A percentile compares a stretch with the other conserved stretches of the same genome.
Conservation (phyloP, 2,888 invertebrate genomes). For the Lasioglossum villosulum region DNA sequence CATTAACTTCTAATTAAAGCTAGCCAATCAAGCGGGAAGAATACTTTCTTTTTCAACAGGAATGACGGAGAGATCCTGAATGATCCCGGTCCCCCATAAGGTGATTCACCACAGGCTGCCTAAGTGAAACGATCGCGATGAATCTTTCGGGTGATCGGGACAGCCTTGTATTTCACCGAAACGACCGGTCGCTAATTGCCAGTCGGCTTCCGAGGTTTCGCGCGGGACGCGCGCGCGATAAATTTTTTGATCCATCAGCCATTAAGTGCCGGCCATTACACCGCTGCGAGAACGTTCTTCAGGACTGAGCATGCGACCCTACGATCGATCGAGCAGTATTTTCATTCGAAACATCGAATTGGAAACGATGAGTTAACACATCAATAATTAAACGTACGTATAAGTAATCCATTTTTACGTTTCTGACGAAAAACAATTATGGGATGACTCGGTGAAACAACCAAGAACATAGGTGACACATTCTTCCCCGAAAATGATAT, state of each 20-base stretch:
- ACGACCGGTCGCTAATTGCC: slow-evolving; percentile 53
- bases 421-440: neutral
- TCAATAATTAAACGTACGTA: neutral
- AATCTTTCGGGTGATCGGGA: neutral
- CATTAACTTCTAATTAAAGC: neutral
- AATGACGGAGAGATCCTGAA: neutral
- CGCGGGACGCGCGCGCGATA: slow-evolving; percentile 50
- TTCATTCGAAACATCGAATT: slow-evolving; percentile 29
- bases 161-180: slow-evolving; percentile 49
- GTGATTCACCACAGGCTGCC: neutral
- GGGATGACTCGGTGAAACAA: neutral
- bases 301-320: slow-evolving; percentile 1
- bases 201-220: slow-evolving; percentile 36
- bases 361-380: neutral
- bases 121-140: neutral
- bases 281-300: slow-evolving; percentile 35
- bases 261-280: slow-evolving; percentile 41
- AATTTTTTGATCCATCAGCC: slow-evolving; percentile 58
- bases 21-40: neutral
- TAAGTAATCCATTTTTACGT: neutral
- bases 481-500: no score
- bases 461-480: no score
- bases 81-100: neutral
- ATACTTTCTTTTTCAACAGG: neutral
- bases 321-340: slow-evolving; percentile 57